Evolutionary conservation across 2,888 invertebrate species (phyloP).

Genomic region (Dicranocentrus wangi): DNA sequence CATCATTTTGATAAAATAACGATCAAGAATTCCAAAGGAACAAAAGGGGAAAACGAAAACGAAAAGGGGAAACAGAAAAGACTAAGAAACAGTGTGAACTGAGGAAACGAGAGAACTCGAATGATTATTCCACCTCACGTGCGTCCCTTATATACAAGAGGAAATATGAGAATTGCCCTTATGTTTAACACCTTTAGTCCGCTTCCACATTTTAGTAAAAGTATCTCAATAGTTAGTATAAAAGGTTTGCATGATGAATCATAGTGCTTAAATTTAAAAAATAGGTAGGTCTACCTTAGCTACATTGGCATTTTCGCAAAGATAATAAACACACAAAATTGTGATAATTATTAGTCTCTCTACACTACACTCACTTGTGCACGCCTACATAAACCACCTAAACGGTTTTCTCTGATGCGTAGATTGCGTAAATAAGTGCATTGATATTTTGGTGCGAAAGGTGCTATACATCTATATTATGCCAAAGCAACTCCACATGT

Average conservation of each 20-base stretch:
- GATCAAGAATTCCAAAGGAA: conserved; percentile 6
- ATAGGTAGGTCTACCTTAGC: no score
- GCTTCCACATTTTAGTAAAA: background rate
- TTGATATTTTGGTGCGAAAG: no score
- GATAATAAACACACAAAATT: background rate
- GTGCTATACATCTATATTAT: no score
- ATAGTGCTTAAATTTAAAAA: no score
- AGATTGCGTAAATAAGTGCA: no score
- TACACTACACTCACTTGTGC: background rate
- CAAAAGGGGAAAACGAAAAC: conserved; percentile 16
- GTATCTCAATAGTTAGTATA: background rate
- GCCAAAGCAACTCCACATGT: no score
- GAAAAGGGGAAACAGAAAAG: conserved; percentile 8
- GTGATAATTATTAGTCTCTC: conserved; percentile 16
- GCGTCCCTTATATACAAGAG: conserved; percentile 11
- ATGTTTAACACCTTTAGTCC: background rate
- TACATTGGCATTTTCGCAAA: background rate
- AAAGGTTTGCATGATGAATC: no score
- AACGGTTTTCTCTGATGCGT: no score
- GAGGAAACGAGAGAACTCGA: conserved; percentile 27
- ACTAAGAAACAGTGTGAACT: conserved; percentile 1
- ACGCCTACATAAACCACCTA: no score
- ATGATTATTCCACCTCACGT: background rate
- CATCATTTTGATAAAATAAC: conserved; percentile 1
- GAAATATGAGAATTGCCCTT: conserved; percentile 4